Evolutionary conservation across 2,113 vertebrate species (phyloP).

Genomic region (Hippocampus barbouri): DNA sequence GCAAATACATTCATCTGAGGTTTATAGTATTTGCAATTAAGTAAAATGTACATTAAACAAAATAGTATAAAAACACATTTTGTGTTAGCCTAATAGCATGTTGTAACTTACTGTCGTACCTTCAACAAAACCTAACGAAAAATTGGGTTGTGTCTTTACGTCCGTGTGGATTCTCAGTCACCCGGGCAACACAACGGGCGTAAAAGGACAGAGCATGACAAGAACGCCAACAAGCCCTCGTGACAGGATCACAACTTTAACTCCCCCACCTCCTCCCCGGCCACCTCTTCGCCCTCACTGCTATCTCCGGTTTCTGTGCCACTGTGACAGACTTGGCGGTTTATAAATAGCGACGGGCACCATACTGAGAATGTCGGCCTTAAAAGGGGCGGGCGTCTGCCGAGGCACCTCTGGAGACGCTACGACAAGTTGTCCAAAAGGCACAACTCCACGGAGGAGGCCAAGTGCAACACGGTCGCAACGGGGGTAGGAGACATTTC

Average conservation of each 20-base stretch:
- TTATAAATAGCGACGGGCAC: slow-evolving; percentile 60
- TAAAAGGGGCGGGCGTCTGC: slow-evolving; percentile 61
- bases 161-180: no score
- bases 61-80: no score
- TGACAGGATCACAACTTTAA: slow-evolving; percentile 47
- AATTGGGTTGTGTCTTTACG: no score
- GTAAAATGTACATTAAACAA: no score
- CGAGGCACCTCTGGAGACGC: slow-evolving; percentile 30
- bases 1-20: no score
- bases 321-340: slow-evolving; percentile 39
- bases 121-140: no score
- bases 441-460: not conserved
- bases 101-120: no score
- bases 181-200: not conserved
- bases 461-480: no score
- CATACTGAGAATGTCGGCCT: slow-evolving; percentile 59
- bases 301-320: slow-evolving; percentile 55
- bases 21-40: no score
- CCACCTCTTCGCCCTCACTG: not conserved
- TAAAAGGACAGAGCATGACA: not conserved
- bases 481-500: no score
- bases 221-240: slow-evolving; percentile 9
- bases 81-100: no score
- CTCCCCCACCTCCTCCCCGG: not conserved
- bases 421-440: not conserved